Evolutionary conservation across 2,797 vertebrate genomes (phyloP), one percentile per base, ranked within the genome.

Genomic region (Falco naumanni): DNA sequence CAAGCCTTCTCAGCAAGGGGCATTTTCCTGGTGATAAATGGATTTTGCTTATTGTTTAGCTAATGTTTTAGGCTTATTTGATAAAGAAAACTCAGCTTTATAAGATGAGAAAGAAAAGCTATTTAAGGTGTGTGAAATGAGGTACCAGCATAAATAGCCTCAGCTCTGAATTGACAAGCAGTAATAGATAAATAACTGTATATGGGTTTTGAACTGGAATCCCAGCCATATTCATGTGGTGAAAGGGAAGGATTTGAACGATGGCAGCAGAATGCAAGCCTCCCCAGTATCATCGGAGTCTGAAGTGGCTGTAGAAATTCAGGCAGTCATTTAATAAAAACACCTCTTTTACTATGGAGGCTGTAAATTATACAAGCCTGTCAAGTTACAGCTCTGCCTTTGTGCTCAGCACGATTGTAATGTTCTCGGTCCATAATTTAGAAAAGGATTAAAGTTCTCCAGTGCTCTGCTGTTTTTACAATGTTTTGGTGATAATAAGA

Each of bases 371-470:
- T 96, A 96, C 96, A 97, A 97, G 94, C 84, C 98, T 98, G 97
- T 96, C 96, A 97, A 93, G 91, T 95, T 97, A 94, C 95, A 97
- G 93, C 87, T 94, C 70, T 97, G 98, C 97, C 98, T 98, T 98
- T 98, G 98, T 98, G 98, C 97, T 95, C 69, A 92, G 82, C 90
- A 91, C 0, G 94, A 96, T 88, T 95, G 92, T 91, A 92, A 93
- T 98, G 98, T 98, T 98, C 98, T 98, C 98, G 98, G 97, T 97
- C 98, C 97, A 98, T 98, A 98, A 98, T 98, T 98, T 98, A 98
- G 96, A 97, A 96, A 98, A 97, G 97, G 92, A 95, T 94, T 94
- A 95, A 96, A 94, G 75, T 96, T 96, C 68, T 94, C 88, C 86
- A 94, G 43, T 94, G 90, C 90, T 96, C 60, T 95, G 86, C 93